Conservation (phyloP, 2,113 vertebrate genomes). For the Psilopsiagon aurifrons region DNA sequence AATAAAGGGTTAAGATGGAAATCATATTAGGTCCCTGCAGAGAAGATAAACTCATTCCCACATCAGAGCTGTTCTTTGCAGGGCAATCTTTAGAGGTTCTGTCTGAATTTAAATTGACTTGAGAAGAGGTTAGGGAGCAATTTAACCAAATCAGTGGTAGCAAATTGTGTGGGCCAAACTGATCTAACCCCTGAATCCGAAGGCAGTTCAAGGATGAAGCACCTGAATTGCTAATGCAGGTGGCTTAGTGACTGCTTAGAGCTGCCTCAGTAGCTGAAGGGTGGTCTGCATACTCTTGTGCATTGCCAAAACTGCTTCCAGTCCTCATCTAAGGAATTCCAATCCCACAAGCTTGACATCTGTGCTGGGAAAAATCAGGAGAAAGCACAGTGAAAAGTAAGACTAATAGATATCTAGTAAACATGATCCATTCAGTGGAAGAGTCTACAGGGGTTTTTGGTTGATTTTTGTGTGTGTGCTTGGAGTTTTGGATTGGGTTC, state of each 20-base stretch:
- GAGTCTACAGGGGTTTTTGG: rapidly evolving
- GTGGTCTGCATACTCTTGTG: neutral
- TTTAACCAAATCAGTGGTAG: neutral
- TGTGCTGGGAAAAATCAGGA: neutral
- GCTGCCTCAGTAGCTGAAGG: neutral
- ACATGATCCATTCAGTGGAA: neutral
- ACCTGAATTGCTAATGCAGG: neutral
- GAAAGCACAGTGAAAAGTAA: neutral
- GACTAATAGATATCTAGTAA: neutral
- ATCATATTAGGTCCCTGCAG: neutral
- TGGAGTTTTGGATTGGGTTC: neutral
- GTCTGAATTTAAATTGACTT: neutral
- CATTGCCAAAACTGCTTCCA: neutral
- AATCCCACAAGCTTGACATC: neutral
- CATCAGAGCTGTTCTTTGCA: neutral
- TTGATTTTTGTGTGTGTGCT: neutral
- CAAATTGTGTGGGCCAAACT: neutral
- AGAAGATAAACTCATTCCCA: neutral
- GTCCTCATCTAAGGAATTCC: neutral
- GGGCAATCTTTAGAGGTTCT: neutral
- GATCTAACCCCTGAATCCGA: neutral
- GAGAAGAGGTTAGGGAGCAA: neutral
- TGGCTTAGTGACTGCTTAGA: neutral
- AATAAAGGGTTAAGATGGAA: neutral
- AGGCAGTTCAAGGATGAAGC: neutral